phyloP scores from a whole-genome alignment of 2,888 invertebrate genomes.

The Philereme vetulata region DNA sequence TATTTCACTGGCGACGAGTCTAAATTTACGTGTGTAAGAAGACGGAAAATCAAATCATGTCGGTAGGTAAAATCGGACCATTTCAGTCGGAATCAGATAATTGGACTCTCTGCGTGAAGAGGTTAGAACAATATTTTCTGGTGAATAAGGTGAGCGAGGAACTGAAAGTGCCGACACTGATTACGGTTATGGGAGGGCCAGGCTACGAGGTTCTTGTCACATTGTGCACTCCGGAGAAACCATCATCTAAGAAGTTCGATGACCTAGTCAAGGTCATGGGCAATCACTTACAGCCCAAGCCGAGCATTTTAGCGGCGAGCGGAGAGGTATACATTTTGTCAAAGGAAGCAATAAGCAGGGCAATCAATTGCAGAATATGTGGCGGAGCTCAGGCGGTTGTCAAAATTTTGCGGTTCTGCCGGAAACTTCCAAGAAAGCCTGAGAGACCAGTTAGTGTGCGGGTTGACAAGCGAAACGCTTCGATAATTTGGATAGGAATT shows the following conservation, averaged over 20 bases:
- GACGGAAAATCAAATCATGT: too few species aligned
- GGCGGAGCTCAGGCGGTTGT: neutral
- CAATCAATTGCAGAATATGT: constrained; percentile 18
- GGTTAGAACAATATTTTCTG: too few species aligned
- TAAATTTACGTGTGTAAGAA: too few species aligned
- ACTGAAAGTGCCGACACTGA: too few species aligned
- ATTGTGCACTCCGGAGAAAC: constrained; percentile 35
- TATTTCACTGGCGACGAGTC: neutral
- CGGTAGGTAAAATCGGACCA: too few species aligned
- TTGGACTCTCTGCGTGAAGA: too few species aligned
- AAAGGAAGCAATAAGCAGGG: constrained; percentile 11
- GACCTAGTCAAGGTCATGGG: neutral
- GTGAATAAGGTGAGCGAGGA: too few species aligned
- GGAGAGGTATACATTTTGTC: constrained; percentile 16
- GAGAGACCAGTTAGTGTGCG: constrained; percentile 25
- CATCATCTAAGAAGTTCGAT: too few species aligned
- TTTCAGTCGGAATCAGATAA: too few species aligned
- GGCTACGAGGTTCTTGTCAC: too few species aligned
- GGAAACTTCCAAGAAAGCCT: neutral
- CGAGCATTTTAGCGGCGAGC: too few species aligned
- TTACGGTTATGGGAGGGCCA: too few species aligned
- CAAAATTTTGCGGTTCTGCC: neutral
- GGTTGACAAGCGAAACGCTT: constrained; percentile 14
- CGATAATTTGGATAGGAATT: constrained; percentile 1
- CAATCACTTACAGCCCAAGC: constrained; percentile 30